phyloP scores from a whole-genome alignment of 23 tunicate species.

The Halocynthia aurantium region DNA sequence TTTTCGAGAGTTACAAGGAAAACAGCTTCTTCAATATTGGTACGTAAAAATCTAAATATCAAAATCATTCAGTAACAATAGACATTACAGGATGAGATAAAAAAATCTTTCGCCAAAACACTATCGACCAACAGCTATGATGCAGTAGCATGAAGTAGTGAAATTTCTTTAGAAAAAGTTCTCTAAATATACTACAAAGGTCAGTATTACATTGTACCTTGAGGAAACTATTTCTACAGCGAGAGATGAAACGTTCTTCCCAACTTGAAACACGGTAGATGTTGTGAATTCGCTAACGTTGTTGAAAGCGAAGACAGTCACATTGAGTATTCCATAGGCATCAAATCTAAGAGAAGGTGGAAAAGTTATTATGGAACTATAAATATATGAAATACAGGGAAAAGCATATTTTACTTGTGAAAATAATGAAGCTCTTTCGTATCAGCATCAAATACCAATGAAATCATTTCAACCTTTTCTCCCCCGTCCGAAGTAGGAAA shows the following conservation, averaged over 20 bases:
- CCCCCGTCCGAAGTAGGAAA: background rate
- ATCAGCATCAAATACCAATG: background rate
- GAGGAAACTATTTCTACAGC: slow-evolving; percentile 13
- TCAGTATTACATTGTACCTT: slow-evolving; percentile 21
- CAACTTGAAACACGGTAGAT: slow-evolving; percentile 19
- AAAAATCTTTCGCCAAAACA: no score
- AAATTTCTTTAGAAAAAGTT: no score
- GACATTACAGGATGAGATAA: no score
- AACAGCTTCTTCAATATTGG: slow-evolving; percentile 17
- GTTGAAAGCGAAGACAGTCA: slow-evolving; percentile 14
- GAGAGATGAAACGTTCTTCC: slow-evolving; percentile 18
- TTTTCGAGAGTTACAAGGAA: slow-evolving; percentile 5
- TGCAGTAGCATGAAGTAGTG: no score
- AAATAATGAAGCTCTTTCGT: background rate
- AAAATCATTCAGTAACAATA: background rate
- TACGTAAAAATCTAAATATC: slow-evolving; percentile 14
- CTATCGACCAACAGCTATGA: no score
- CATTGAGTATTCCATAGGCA: slow-evolving; percentile 15
- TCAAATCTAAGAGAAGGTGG: slow-evolving; percentile 11
- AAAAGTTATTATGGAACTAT: background rate
- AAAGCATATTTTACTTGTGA: slow-evolving; percentile 7
- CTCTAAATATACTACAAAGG: background rate
- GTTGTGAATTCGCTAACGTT: slow-evolving; percentile 32
- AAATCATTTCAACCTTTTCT: background rate
- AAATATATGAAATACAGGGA: background rate